Evolutionary conservation across 1,140 invertebrate species (phyloP), one percentile per base, ranked within the genome.

Genomic region (Arctopsyche grandis): DNA sequence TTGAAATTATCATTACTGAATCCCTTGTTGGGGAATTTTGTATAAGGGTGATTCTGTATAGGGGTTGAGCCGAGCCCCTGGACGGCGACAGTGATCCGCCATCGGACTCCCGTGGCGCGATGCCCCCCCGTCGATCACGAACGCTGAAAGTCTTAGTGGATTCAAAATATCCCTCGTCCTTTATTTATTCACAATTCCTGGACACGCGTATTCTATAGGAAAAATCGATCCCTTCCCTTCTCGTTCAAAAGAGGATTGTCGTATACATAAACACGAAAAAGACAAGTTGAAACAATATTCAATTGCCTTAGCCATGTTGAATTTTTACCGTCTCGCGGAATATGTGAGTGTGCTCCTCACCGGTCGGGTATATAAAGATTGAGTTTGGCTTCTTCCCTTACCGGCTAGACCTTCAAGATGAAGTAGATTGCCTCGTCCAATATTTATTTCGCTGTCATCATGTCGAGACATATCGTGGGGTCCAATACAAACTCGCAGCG

Each of bases 11-110:
- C 29, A 38, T 38, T 38, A 38, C 29, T 1, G 29, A 38, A 38
- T 38, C 29, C 29, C 29, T 4, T 38, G 29, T 38, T 38, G 29
- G 29, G 29, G 1, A 38, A 4, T 38, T 38, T 38, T 1, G 29
- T 38, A n/a, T n/a, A 38, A 26, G 66, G 66, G 66, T 29, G 66
- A 26, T 5, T 66, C 21, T 0, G 10, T 5, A 21, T 5, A 26
- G 69, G 73, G 73, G n/a, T 22, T 16, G 60, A 24, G 38, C 48
- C 16, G 48, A 60, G 38, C 71, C 48, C 77, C 79, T 60, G 79
- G 58, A 74, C 29, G 79, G 81, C 81, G 76, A 82, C 81, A 80
- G 79, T 79, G 75, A 80, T 79, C 78, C 79, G 71, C 81, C 78
- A 82, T 82, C 75, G 77, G 76, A 38, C 78, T 43, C 78, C 81